Conservation (phyloP, 2,113 vertebrate genomes). For the Mesitornis unicolor region DNA sequence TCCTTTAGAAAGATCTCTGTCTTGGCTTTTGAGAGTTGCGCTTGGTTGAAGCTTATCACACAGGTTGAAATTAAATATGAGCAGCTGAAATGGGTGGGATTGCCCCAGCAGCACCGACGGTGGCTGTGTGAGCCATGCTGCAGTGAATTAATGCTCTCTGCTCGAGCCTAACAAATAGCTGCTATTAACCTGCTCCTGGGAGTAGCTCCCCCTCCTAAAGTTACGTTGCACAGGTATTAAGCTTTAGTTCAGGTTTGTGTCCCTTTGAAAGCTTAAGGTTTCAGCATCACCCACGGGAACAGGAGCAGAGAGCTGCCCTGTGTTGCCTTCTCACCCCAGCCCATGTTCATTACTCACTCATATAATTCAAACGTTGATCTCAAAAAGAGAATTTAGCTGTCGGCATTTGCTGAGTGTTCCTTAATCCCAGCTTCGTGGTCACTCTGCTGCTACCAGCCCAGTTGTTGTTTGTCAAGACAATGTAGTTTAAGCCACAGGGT, state of each 20-base stretch:
- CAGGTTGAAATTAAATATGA: not conserved
- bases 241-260: accelerated
- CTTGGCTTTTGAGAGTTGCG: not conserved
- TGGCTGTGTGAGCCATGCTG: not conserved
- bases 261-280: not conserved
- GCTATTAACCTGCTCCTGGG: not conserved
- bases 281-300: not conserved
- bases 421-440: not conserved
- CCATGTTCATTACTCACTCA: not conserved
- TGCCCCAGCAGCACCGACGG: not conserved
- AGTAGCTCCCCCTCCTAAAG: not conserved
- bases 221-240: not conserved
- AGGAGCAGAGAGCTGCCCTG: not conserved
- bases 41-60: not conserved
- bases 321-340: not conserved
- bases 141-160: not conserved
- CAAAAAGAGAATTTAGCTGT: not conserved
- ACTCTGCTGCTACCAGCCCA: not conserved
- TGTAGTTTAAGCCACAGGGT: not conserved
- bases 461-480: not conserved
- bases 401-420: not conserved
- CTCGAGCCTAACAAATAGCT: not conserved
- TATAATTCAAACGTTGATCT: not conserved
- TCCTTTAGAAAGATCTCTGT: not conserved
- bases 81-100: not conserved